Percentiles rank a stretch among this genome's conserved stretches.
Conservation (phyloP, 1,140 invertebrate genomes). For the Pogonus chalceus region DNA sequence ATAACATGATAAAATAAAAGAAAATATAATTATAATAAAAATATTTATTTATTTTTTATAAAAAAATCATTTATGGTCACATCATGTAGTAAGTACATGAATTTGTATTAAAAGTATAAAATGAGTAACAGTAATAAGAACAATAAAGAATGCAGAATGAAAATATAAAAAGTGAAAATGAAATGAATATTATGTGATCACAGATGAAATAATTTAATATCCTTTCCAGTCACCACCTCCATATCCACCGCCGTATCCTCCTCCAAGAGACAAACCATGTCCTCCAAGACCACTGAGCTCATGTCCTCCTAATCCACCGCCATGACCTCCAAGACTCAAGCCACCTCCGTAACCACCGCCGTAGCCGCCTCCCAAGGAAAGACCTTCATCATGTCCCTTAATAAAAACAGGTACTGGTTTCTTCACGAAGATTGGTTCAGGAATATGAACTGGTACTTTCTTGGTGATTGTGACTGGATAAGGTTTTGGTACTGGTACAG, state of each 20-base stretch:
- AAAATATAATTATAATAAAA: background rate
- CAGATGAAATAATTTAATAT: background rate
- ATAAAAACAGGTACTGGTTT: conserved; percentile 15
- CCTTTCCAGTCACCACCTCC: background rate
- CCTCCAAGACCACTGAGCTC: background rate
- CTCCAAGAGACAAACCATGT: background rate
- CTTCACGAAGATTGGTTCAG: conserved; percentile 15
- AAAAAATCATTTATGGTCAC: background rate
- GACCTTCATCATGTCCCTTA: conserved; percentile 8
- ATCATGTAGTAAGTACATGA: too few relatives aligned
- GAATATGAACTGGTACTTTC: background rate
- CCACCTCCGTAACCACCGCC: conserved; percentile 10
- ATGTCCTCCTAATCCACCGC: conserved; percentile 5
- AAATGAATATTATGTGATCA: background rate
- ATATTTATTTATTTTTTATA: background rate
- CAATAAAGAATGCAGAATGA: background rate
- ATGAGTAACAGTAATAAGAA: background rate
- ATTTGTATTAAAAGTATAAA: background rate
- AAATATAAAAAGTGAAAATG: background rate
- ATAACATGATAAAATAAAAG: background rate
- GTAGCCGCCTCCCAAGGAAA: conserved; percentile 6
- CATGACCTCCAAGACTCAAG: conserved; percentile 9
- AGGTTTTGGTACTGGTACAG: conserved; percentile 24
- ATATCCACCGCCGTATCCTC: background rate
- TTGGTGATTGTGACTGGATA: conserved; percentile 30